A percentile compares a stretch with the other conserved stretches of the same genome.
Conservation (phyloP, 2,113 vertebrate genomes). For the Pseudorasbora parva region DNA sequence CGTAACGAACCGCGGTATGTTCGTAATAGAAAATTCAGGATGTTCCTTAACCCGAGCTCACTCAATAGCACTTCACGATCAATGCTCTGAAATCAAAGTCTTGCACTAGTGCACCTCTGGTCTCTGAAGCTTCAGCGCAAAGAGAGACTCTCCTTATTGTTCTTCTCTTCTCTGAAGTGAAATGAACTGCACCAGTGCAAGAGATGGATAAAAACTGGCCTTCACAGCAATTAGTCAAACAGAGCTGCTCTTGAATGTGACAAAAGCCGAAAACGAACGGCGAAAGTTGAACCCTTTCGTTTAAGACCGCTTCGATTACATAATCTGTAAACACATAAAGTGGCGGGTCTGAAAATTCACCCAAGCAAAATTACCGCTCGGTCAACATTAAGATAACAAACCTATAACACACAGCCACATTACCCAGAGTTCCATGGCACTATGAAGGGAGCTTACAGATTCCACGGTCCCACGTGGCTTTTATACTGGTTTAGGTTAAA, state of each 20-base stretch:
- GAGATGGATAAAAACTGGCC: conserved; percentile 11
- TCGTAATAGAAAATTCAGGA: background rate
- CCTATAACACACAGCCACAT: conserved; percentile 35
- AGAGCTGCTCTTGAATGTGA: conserved; percentile 18
- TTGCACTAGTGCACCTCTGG: conserved; percentile 34
- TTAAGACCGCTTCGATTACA: background rate
- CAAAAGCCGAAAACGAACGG: background rate
- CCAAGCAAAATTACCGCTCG: background rate
- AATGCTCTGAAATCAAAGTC: conserved; percentile 3
- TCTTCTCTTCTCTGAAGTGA: background rate
- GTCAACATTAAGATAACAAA: background rate
- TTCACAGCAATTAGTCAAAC: conserved; percentile 10
- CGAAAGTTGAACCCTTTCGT: background rate
- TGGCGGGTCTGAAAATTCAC: conserved; percentile 15
- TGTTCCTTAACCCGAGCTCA: background rate
- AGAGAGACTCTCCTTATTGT: background rate
- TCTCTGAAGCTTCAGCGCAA: conserved; percentile 20
- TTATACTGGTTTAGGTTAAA: conserved; percentile 19
- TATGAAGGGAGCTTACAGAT: conserved; percentile 6
- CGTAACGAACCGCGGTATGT: background rate
- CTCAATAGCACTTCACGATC: conserved; percentile 10
- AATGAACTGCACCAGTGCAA: conserved; percentile 22
- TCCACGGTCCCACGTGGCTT: conserved; percentile 11
- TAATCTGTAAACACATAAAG: conserved; percentile 26
- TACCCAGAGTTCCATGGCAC: conserved; percentile 23